A percentile compares a stretch with the other conserved stretches of the same genome.
Evolutionary conservation across 2,797 vertebrate genomes (phyloP).

Genomic region (Gallinago solitaria): DNA sequence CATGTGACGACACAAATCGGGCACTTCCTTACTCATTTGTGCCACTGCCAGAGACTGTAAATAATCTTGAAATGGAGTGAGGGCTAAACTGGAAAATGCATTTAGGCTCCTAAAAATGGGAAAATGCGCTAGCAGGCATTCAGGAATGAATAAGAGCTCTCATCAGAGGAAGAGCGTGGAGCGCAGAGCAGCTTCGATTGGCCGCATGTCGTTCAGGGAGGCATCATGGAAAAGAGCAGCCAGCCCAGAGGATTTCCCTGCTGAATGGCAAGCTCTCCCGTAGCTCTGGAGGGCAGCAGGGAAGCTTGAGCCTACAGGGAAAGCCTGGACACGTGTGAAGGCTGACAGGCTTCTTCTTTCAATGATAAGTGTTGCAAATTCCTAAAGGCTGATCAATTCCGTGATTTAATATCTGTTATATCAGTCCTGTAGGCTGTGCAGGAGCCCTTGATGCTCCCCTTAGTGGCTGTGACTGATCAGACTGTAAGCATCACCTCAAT

Average conservation of each 20-base stretch:
- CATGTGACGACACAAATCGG: not conserved
- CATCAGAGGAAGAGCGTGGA: not conserved
- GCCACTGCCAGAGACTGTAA: not conserved
- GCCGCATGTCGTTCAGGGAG: not conserved
- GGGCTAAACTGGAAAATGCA: constrained; percentile 30
- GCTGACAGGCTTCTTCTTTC: not conserved
- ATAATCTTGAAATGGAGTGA: constrained; percentile 17
- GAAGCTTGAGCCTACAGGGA: not conserved
- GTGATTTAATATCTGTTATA: not conserved
- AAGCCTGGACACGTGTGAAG: not conserved
- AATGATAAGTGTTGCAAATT: not conserved
- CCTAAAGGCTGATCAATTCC: not conserved
- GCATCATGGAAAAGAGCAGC: not conserved
- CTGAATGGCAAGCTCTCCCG: not conserved
- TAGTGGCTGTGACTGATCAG: not conserved
- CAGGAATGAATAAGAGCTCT: constrained; percentile 9
- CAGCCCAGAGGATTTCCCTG: not conserved
- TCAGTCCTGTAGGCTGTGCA: not conserved
- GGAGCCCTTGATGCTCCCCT: not conserved
- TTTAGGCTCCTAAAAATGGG: constrained; percentile 29
- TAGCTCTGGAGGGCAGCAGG: not conserved
- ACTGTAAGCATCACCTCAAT: not conserved
- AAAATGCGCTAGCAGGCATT: not conserved
- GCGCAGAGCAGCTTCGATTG: not conserved
- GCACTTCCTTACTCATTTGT: not conserved